Percentiles rank a stretch among this genome's conserved stretches.
Conservation (phyloP, 30 jellyfish, hydroid and myxozoan species). For the Nemopilema nomurai region DNA sequence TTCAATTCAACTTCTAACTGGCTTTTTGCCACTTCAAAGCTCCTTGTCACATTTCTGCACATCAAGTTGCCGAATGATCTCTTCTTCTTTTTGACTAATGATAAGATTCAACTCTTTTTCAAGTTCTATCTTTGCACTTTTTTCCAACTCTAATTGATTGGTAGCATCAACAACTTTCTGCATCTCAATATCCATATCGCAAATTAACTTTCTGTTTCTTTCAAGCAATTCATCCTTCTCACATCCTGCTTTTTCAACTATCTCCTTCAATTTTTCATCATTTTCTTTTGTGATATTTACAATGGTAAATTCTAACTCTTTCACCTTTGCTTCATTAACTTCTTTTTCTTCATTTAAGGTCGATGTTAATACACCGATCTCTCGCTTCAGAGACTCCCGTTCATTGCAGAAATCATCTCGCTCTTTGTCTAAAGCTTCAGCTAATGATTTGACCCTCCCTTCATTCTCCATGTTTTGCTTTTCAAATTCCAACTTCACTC, state of each 20-base stretch:
- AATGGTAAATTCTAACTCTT: not conserved
- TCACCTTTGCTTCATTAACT: not conserved
- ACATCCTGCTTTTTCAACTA: not conserved
- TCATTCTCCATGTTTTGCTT: not conserved
- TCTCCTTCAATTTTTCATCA: not conserved
- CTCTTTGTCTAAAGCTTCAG: not conserved
- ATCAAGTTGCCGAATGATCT: not conserved
- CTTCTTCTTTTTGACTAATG: not conserved
- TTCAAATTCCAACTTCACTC: not conserved
- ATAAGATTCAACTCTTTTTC: not conserved
- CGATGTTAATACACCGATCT: not conserved
- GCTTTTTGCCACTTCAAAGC: not conserved
- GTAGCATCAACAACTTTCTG: not conserved
- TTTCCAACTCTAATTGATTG: not conserved
- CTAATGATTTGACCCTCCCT: not conserved
- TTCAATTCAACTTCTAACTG: not conserved
- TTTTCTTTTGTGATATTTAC: not conserved
- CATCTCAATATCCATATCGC: not conserved
- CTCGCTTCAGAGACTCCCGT: not conserved
- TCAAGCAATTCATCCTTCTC: not conserved
- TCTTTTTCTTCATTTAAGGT: not conserved
- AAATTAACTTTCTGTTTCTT: not conserved
- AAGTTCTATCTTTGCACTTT: not conserved
- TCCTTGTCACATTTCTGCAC: not conserved
- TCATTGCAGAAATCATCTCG: not conserved